These are phyloP conservation scores for Platycercus adscitus DNA, from an alignment of 2,113 vertebrate species.

Conservation along the genomic window DNA sequence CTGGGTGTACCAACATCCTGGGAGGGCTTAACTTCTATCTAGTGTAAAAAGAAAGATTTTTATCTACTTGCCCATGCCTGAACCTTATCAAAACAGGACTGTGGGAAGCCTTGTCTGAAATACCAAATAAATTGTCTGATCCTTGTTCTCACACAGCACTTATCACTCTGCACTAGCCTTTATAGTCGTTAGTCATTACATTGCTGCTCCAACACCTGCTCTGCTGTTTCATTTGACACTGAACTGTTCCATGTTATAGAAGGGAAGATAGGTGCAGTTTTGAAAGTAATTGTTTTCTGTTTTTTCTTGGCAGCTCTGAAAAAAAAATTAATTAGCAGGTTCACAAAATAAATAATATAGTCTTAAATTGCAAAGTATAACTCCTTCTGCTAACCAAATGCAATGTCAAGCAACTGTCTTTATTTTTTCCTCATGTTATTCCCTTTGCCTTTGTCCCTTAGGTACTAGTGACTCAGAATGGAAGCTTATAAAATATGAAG, in stretches of 20 bases:
- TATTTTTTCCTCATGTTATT: neutral
- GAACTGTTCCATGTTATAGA: neutral
- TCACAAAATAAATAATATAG: neutral
- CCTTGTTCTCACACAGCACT: neutral
- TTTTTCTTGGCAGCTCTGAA: neutral
- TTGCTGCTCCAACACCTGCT: neutral
- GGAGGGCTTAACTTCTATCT: neutral
- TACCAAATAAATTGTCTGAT: neutral
- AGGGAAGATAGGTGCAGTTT: neutral
- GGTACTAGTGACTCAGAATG: constrained; percentile 33
- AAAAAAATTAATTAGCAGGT: neutral
- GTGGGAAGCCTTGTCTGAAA: neutral
- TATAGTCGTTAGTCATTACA: neutral
- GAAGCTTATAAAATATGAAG: constrained; percentile 49
- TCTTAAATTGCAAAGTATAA: neutral
- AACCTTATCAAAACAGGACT: neutral
- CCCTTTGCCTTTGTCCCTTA: constrained; percentile 11
- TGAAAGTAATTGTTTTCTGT: neutral
- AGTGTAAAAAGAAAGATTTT: neutral
- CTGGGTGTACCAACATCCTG: neutral
- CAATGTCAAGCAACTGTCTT: neutral
- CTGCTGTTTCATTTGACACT: neutral
- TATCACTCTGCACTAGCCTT: neutral
- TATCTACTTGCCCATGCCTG: neutral
- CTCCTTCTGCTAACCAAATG: neutral